Conservation (phyloP, 2,888 invertebrate genomes). For the Hypsopygia costalis region DNA sequence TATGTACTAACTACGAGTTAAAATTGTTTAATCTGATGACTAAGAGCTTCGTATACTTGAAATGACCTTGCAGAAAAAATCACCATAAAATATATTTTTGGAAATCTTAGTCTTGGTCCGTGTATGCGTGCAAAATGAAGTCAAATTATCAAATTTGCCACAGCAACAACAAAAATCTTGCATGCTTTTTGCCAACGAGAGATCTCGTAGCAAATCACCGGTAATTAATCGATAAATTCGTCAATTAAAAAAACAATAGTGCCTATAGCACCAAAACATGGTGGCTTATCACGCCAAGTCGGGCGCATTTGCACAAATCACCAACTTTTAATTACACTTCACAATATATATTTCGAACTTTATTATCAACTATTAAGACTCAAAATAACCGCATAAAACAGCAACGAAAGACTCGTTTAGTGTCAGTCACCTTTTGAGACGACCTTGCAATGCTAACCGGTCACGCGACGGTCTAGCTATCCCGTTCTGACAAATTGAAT, state of each 20-base stretch:
- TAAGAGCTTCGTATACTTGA: constrained; percentile 10
- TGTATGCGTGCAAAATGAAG: constrained; percentile 19
- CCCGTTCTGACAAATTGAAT: constrained; percentile 31
- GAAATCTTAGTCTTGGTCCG: constrained; percentile 21
- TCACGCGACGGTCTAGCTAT: constrained; percentile 50
- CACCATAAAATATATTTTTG: background rate
- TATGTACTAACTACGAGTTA: no score
- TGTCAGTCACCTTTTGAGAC: constrained; percentile 69
- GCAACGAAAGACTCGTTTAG: constrained; percentile 22
- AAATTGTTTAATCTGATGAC: constrained; percentile 7
- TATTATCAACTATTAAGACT: constrained; percentile 8
- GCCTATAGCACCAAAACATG: constrained; percentile 48
- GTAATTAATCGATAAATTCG: constrained; percentile 39
- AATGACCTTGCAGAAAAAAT: constrained; percentile 12
- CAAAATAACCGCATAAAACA: constrained; percentile 10
- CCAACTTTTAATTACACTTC: background rate
- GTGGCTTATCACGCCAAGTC: constrained; percentile 59
- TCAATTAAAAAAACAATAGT: constrained; percentile 56
- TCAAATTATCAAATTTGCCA: constrained; percentile 35
- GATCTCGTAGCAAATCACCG: constrained; percentile 33
- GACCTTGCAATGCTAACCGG: constrained; percentile 80
- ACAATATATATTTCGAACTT: constrained; percentile 19
- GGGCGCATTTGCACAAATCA: constrained; percentile 29
- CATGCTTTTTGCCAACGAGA: constrained; percentile 30
- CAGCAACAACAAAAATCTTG: constrained; percentile 35